Conservation (phyloP, 2,888 invertebrate species). For the Malthinus flaveolus region DNA sequence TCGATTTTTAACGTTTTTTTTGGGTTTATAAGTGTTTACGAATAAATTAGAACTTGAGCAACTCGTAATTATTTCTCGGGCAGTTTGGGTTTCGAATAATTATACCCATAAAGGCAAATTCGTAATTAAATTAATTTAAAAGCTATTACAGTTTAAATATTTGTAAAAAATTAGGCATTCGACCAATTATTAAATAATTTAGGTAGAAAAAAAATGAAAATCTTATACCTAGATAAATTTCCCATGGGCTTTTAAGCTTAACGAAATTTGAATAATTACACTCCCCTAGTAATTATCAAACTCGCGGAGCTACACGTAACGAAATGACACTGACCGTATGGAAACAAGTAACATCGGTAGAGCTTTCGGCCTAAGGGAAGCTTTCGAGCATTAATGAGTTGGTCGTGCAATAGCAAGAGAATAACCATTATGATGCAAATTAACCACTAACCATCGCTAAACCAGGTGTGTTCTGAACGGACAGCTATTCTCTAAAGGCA, state of each 20-base stretch:
- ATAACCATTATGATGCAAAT: slow-evolving; percentile 51
- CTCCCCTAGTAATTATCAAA: slow-evolving; percentile 50
- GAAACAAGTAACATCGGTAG: slow-evolving; percentile 33
- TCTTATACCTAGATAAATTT: slow-evolving; percentile 20
- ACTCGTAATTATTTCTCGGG: too few species aligned
- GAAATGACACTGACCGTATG: slow-evolving; percentile 49
- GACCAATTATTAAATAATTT: too few species aligned
- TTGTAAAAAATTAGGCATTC: too few species aligned
- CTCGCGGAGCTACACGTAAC: slow-evolving; percentile 39
- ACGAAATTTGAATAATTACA: slow-evolving; percentile 44
- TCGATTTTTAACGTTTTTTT: too few species aligned
- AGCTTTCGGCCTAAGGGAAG: slow-evolving; percentile 6
- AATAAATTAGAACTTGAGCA: too few species aligned
- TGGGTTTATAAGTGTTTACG: too few species aligned
- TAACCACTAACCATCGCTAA: slow-evolving; percentile 47
- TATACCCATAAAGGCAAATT: too few species aligned
- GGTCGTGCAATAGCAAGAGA: slow-evolving; percentile 23
- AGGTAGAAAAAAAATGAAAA: too few species aligned
- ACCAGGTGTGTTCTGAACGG: slow-evolving; percentile 52
- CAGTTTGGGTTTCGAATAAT: too few species aligned
- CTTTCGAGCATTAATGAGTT: slow-evolving; percentile 20
- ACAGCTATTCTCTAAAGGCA: slow-evolving; percentile 50
- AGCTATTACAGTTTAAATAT: too few species aligned
- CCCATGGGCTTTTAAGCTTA: slow-evolving; percentile 33
- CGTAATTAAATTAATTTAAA: too few species aligned